phyloP scores from a whole-genome alignment of 2,113 vertebrate species.

The Girardinichthys multiradiatus region DNA sequence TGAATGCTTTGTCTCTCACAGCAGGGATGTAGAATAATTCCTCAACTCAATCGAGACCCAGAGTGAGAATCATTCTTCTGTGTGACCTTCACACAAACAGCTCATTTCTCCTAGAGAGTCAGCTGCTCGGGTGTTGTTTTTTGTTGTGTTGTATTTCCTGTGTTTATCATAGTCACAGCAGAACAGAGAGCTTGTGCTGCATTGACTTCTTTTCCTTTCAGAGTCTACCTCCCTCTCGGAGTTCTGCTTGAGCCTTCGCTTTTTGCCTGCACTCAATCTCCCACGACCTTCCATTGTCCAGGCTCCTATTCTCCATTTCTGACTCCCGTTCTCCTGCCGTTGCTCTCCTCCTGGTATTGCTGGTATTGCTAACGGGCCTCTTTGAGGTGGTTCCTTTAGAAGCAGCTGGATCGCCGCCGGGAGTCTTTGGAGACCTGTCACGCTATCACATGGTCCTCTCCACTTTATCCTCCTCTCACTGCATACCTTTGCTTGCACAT shows the following conservation, averaged over 20 bases:
- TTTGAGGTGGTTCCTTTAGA: conserved; percentile 51
- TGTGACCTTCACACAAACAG: not conserved
- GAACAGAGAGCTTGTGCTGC: not conserved
- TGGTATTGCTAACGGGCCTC: conserved; percentile 53
- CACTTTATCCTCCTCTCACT: conserved; percentile 43
- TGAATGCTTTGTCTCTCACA: not conserved
- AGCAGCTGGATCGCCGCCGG: conserved; percentile 59
- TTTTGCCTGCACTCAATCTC: not conserved
- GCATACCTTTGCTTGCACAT: conserved; percentile 25
- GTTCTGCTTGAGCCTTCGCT: not conserved
- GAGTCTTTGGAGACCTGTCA: conserved; percentile 56
- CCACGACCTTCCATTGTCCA: not conserved
- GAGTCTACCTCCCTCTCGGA: not conserved
- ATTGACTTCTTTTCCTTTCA: not conserved
- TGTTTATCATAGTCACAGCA: not conserved
- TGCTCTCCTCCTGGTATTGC: conserved; percentile 19
- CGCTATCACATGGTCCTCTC: conserved; percentile 50
- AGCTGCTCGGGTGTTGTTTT: not conserved
- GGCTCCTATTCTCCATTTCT: not conserved
- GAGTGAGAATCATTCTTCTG: not conserved
- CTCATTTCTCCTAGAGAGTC: not conserved
- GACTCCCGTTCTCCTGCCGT: not conserved
- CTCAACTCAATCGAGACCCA: not conserved
- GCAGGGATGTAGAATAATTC: not conserved
- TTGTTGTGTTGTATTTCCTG: not conserved